Evolutionary conservation across 2,888 invertebrate species (phyloP), one percentile per base, ranked within the genome.

Genomic region (Drosophila maculinotata): DNA sequence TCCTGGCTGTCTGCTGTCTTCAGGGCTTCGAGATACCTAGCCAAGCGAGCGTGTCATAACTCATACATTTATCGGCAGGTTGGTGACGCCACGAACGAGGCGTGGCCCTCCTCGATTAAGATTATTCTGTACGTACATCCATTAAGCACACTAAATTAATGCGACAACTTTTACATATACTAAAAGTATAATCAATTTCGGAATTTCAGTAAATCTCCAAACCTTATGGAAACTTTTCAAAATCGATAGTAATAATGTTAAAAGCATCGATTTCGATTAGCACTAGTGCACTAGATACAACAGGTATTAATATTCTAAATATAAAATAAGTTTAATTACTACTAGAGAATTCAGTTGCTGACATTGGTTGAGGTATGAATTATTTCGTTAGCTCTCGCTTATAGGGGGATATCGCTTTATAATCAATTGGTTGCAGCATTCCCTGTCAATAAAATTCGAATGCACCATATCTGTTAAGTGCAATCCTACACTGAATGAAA

Each of bases 1-100:
- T 2, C 30, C 39, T 9, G 36, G 5, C 26, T 41, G 35, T 30
- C 39, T 36, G 14, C 36, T 33, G 33, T 54, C 17, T 26, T 31
- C 56, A 47, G 51, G 38, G 56, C 20, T 51, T 36, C 39, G 15
- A 26, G 12, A 52, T 45, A 31, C 65, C 52, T 54, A 30, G 41
- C 66, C 54, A 60, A 70, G 49, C 38, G 74, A 70, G 25, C 54
- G 54, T 68, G 59, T 73, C 70, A 70, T 74, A 70, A 74, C 51
- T 69, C 59, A 65, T 52, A 79, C 76, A 60, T 70, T 70, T 82
- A 82, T 76, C 82, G 79, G 70, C 76, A 81, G 44, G 56, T 60
- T 70, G 76, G 45, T 53, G 78, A 81, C 64, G 81, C 78, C 78
- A 56, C 64, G 17, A 56, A 49, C 53, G 30, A 26, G 57, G 57